Conservation (phyloP, 2,113 vertebrate genomes). For the Tragelaphus scriptus region DNA sequence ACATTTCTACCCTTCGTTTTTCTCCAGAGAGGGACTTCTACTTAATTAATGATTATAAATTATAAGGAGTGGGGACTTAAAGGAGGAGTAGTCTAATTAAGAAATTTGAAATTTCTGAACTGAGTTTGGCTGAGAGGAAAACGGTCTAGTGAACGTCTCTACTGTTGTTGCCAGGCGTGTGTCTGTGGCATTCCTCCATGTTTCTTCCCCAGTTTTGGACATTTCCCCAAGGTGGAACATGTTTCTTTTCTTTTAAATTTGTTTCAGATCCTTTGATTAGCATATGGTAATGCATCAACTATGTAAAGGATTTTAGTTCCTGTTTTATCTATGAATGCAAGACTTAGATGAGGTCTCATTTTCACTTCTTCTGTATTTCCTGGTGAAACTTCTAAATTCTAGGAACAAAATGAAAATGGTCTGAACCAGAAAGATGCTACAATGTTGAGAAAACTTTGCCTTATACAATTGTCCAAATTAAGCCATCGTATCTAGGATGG, state of each 20-base stretch:
- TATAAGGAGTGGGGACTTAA: not conserved
- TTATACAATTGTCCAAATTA: not conserved
- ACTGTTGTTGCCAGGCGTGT: not conserved
- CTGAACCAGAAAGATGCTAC: not conserved
- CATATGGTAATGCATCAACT: not conserved
- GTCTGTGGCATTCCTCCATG: not conserved
- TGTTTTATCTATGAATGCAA: not conserved
- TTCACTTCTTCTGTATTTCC: not conserved
- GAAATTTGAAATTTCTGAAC: not conserved
- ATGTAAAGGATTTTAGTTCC: not conserved
- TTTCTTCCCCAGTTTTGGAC: not conserved
- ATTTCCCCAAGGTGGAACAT: not conserved
- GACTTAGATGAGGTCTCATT: not conserved
- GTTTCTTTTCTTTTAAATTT: not conserved
- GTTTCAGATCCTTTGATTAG: not conserved
- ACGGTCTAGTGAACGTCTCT: too few relatives aligned
- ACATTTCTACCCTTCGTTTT: not conserved
- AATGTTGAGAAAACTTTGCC: not conserved
- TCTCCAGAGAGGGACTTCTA: not conserved
- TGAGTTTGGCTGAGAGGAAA: not conserved
- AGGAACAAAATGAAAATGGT: not conserved
- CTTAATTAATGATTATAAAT: not conserved
- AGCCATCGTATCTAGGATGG: not conserved
- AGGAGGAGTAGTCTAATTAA: not conserved
- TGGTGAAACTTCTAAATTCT: not conserved